phyloP scores from a whole-genome alignment of 2,888 invertebrate genomes.

The Platypus cylindrus region DNA sequence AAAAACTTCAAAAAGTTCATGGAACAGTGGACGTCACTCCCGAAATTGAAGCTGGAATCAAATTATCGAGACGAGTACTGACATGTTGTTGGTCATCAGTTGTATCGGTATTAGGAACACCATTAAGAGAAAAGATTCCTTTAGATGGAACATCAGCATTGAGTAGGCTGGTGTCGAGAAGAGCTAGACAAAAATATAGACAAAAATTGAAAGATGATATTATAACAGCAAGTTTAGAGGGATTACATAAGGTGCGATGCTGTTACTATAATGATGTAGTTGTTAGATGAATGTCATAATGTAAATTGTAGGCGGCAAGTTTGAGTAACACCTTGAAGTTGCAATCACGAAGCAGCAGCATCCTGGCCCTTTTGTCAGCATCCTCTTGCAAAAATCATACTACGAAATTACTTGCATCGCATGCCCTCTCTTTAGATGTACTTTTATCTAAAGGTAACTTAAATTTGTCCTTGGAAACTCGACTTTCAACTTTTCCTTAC shows the following conservation, averaged over 20 bases:
- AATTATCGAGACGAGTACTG: conserved; percentile 63
- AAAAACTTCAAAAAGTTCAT: conserved; percentile 65
- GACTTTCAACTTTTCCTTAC: too few species aligned
- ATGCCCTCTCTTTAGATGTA: conserved; percentile 86
- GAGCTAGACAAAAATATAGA: conserved; percentile 38
- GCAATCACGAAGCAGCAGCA: conserved; percentile 82
- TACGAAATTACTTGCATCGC: conserved; percentile 70
- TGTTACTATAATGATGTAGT: background rate
- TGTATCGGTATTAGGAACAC: conserved; percentile 74
- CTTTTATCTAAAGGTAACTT: conserved; percentile 45
- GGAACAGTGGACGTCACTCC: conserved; percentile 53
- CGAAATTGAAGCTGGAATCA: conserved; percentile 66
- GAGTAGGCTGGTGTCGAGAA: conserved; percentile 46
- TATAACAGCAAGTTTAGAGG: conserved; percentile 76
- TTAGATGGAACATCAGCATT: conserved; percentile 33
- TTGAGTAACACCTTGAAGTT: conserved; percentile 79
- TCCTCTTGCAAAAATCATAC: conserved; percentile 79
- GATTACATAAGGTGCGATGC: conserved; percentile 60
- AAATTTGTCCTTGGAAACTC: too few species aligned
- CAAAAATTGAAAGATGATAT: conserved; percentile 60
- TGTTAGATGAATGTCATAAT: background rate
- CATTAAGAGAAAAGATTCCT: conserved; percentile 36
- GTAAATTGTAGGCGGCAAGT: conserved; percentile 56
- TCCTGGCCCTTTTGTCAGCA: conserved; percentile 72
- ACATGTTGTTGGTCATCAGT: conserved; percentile 89